These are phyloP conservation scores for Pleuronectes platessa DNA, from an alignment of 2,113 vertebrate species.

Conservation along the genomic window DNA sequence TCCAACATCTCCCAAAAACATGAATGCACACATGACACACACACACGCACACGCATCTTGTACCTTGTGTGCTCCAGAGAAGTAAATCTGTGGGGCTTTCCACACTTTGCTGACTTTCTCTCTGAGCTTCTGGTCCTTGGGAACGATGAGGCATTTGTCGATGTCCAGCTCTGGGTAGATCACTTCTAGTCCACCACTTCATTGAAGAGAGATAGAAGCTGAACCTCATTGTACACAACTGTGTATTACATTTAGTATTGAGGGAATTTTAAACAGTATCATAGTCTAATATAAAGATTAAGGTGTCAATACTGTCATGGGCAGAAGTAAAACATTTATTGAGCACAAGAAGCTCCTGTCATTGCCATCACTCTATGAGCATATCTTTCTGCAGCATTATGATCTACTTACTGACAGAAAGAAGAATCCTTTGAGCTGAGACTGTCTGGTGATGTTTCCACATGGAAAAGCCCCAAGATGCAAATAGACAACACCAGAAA, in stretches of 20 bases:
- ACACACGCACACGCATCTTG: neutral
- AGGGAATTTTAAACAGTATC: neutral
- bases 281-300: neutral
- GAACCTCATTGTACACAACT: neutral
- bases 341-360: neutral
- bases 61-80: constrained; percentile 70
- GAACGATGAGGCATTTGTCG: constrained; percentile 61
- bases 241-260: neutral
- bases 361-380: neutral
- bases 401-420: constrained; percentile 65
- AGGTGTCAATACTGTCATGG: neutral
- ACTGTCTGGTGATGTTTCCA: constrained; percentile 24
- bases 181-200: constrained; percentile 73
- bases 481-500: constrained; percentile 36
- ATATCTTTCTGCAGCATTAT: neutral
- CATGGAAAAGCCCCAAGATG: constrained; percentile 28
- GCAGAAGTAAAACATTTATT: neutral
- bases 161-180: constrained; percentile 74
- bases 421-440: constrained; percentile 45
- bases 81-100: constrained; percentile 66
- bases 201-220: constrained; percentile 31
- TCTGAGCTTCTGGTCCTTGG: constrained; percentile 54
- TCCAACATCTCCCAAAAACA: neutral
- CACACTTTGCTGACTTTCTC: constrained; percentile 75
- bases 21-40: neutral